Evolutionary conservation across 2,113 vertebrate genomes (phyloP).

Genomic region (Scomber japonicus): DNA sequence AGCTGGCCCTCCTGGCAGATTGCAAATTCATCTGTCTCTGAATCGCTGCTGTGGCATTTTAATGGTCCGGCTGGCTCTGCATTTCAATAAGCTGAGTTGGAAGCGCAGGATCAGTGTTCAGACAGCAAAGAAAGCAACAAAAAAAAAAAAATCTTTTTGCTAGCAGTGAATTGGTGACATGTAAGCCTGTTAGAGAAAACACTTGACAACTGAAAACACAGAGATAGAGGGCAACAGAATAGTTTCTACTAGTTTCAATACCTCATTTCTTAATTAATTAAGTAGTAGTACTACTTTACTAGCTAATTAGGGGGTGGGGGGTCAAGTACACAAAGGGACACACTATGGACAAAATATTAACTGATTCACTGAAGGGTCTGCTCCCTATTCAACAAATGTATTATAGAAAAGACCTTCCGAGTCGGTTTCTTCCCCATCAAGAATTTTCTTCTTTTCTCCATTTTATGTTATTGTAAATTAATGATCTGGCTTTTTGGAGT

Average conservation of each 20-base stretch:
- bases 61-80: conserved; percentile 65
- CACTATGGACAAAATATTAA: too few relatives aligned
- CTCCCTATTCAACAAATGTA: too few relatives aligned
- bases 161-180: conserved; percentile 7
- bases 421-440: too few relatives aligned
- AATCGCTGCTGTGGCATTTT: conserved; percentile 73
- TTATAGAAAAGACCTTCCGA: too few relatives aligned
- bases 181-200: not conserved
- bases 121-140: not conserved
- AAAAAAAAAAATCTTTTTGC: conserved; percentile 16
- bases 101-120: conserved; percentile 20
- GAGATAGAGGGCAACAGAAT: not conserved
- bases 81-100: conserved; percentile 63
- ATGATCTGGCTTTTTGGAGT: too few relatives aligned
- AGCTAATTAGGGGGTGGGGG: too few relatives aligned
- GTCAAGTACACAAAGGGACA: too few relatives aligned
- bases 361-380: too few relatives aligned
- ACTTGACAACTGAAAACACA: not conserved
- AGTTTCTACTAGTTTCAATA: not conserved
- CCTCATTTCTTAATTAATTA: too few relatives aligned
- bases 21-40: conserved; percentile 78
- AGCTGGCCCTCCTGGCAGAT: conserved; percentile 78
- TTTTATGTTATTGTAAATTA: too few relatives aligned
- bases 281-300: too few relatives aligned
- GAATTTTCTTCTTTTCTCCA: too few relatives aligned